Conservation (phyloP, 2,113 vertebrate genomes). For the Halichoerus grypus region DNA sequence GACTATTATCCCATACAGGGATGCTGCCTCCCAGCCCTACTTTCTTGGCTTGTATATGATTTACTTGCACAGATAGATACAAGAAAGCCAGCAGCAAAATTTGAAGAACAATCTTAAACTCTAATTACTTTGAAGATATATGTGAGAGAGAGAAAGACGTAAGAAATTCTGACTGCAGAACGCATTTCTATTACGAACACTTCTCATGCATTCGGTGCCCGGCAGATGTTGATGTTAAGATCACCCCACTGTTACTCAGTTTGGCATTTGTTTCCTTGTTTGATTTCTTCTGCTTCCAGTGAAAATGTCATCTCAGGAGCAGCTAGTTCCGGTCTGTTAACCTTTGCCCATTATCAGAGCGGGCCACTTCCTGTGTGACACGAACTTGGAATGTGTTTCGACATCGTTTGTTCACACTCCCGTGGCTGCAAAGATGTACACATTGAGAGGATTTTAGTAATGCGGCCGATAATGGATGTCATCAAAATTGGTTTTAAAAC, state of each 20-base stretch:
- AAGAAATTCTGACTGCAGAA: neutral
- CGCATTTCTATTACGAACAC: neutral
- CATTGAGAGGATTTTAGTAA: neutral
- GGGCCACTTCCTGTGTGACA: neutral
- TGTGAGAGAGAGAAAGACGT: neutral
- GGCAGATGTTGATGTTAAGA: neutral
- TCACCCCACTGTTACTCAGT: neutral
- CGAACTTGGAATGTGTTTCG: neutral
- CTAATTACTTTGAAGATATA: neutral
- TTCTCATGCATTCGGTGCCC: neutral
- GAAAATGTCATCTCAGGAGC: neutral
- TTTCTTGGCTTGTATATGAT: conserved; percentile 7
- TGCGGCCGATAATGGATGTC: neutral
- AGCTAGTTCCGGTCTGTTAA: neutral
- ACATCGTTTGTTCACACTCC: neutral
- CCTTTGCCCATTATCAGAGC: neutral
- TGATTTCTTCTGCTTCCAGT: neutral
- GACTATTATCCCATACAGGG: neutral
- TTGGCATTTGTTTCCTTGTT: neutral
- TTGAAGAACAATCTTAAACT: conserved; percentile 46
- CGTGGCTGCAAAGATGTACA: neutral
- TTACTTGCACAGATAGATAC: neutral
- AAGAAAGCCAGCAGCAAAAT: conserved; percentile 21
- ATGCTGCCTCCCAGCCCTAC: neutral
- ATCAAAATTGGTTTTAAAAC: conserved; percentile 36